Percentiles rank a stretch among this genome's conserved stretches.
These are phyloP conservation scores for Tenualosa thibaudeaui DNA, from an alignment of 2,797 vertebrate species.

Conservation along the genomic window DNA sequence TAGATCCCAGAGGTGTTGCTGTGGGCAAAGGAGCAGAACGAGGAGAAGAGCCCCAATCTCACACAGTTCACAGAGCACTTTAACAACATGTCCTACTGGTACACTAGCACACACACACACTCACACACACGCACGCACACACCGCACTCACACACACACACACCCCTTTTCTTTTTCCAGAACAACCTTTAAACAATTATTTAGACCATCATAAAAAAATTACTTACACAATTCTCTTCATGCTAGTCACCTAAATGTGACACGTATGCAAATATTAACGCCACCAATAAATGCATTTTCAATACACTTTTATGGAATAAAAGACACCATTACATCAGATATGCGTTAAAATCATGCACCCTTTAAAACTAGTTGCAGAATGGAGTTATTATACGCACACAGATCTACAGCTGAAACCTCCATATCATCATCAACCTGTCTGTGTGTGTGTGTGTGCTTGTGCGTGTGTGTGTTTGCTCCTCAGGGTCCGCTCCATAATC, in stretches of 20 bases:
- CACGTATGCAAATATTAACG: too few relatives aligned
- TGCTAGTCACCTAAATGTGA: too few relatives aligned
- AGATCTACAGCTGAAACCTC: too few relatives aligned
- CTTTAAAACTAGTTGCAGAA: too few relatives aligned
- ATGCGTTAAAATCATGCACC: too few relatives aligned
- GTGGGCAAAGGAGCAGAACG: conserved; percentile 99
- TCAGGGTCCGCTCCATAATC: conserved; percentile 96
- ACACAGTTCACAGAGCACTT: conserved; percentile 99
- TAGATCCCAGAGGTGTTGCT: conserved; percentile 97
- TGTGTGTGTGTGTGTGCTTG: conserved; percentile 18
- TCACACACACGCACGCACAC: neutral
- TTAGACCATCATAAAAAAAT: too few relatives aligned
- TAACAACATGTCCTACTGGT: conserved; percentile 99
- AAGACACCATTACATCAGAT: too few relatives aligned
- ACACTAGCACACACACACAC: conserved; percentile 31
- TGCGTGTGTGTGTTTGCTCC: conserved; percentile 31
- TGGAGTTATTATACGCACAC: too few relatives aligned
- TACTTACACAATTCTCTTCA: too few relatives aligned
- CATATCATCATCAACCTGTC: neutral
- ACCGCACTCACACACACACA: conserved; percentile 76
- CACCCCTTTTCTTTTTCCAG: neutral
- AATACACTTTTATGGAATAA: too few relatives aligned
- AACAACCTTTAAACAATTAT: too few relatives aligned
- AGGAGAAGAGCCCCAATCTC: conserved; percentile 98
- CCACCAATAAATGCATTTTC: too few relatives aligned